phyloP scores from a whole-genome alignment of 2,888 invertebrate genomes.

The Choreutis nemorana region DNA sequence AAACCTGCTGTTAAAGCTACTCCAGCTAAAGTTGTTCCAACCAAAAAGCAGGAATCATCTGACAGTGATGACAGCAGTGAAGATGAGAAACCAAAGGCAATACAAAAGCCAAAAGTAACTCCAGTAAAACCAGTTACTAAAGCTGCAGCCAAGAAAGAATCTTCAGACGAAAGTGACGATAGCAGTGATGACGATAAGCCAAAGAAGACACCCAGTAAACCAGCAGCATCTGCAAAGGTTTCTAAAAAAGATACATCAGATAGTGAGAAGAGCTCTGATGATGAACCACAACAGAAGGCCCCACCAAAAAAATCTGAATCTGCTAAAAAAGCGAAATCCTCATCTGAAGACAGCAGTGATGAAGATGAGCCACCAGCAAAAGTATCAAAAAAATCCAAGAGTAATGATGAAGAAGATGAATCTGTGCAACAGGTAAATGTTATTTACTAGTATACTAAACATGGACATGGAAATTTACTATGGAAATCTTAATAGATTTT shows the following conservation, averaged over 20 bases:
- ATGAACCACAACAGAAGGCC: constrained; percentile 13
- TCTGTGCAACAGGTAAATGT: constrained; percentile 4
- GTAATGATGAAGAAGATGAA: constrained; percentile 13
- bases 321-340: constrained; percentile 24
- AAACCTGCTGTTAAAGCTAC: constrained; percentile 14
- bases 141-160: constrained; percentile 23
- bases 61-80: constrained; percentile 44
- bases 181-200: constrained; percentile 18
- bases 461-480: too few relatives aligned
- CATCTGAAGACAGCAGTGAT: constrained; percentile 21
- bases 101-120: constrained; percentile 10
- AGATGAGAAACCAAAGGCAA: constrained; percentile 23
- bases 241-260: constrained; percentile 28
- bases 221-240: constrained; percentile 11
- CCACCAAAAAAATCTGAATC: constrained; percentile 21
- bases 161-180: constrained; percentile 31
- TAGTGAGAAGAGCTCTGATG: constrained; percentile 15
- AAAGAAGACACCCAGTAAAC: constrained; percentile 1
- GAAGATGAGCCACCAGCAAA: constrained; percentile 27
- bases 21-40: constrained; percentile 16
- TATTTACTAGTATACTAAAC: too few relatives aligned
- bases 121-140: constrained; percentile 14
- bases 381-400: constrained; percentile 17
- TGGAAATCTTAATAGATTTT: too few relatives aligned
- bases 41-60: constrained; percentile 26